Conservation (phyloP, 2,113 vertebrate genomes). For the Perca schrenkii region DNA sequence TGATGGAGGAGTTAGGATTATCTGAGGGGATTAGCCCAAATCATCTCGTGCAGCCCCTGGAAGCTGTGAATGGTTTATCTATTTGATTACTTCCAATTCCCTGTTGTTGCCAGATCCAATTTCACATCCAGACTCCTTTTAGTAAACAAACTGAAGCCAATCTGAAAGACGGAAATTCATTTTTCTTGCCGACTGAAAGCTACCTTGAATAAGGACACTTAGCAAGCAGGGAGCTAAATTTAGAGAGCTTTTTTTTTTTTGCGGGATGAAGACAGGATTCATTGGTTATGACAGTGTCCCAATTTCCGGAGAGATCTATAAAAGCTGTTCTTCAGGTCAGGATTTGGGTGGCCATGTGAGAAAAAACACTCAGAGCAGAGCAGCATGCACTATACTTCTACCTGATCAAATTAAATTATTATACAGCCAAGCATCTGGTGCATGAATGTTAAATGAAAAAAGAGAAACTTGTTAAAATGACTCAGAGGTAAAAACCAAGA, state of each 20-base stretch:
- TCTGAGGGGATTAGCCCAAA: slow-evolving; percentile 4
- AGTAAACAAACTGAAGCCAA: slow-evolving; percentile 8
- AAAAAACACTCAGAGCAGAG: slow-evolving; percentile 45
- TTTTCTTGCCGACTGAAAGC: slow-evolving; percentile 18
- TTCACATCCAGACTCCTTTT: not conserved
- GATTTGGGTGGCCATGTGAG: slow-evolving; percentile 79
- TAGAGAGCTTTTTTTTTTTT: slow-evolving; percentile 30
- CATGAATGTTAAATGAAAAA: slow-evolving; percentile 56
- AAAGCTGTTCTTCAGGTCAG: slow-evolving; percentile 71
- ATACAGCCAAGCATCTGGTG: slow-evolving; percentile 35
- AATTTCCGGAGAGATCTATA: slow-evolving; percentile 31
- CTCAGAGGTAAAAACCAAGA: slow-evolving; percentile 40
- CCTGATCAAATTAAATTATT: slow-evolving; percentile 28
- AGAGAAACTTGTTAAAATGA: slow-evolving; percentile 46
- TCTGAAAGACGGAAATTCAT: not conserved
- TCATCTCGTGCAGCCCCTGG: not conserved
- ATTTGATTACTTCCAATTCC: slow-evolving; percentile 2
- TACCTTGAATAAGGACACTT: slow-evolving; percentile 24
- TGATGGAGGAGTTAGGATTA: not conserved
- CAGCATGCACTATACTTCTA: slow-evolving; percentile 58
- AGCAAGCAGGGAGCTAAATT: slow-evolving; percentile 39
- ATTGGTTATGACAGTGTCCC: slow-evolving; percentile 47
- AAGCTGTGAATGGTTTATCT: slow-evolving; percentile 3
- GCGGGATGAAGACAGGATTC: slow-evolving; percentile 5
- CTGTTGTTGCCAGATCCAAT: slow-evolving; percentile 6